These are phyloP conservation scores for Percina caprodes DNA, from an alignment of 2,113 vertebrate species.

Conservation along the genomic window DNA sequence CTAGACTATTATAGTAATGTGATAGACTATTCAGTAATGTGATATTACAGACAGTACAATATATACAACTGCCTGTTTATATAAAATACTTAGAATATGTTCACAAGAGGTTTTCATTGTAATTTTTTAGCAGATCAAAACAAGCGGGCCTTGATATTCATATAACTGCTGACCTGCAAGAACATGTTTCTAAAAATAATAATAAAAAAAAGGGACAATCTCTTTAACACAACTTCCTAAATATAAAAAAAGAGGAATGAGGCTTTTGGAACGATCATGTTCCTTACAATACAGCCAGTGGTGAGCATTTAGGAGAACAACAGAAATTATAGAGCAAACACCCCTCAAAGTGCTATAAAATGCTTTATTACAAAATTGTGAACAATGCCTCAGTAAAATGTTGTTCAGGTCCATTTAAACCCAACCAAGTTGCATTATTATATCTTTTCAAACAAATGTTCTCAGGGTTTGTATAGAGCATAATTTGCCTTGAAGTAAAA, in stretches of 20 bases:
- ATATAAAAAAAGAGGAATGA: neutral
- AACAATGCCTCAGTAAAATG: conserved; percentile 56
- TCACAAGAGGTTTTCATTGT: neutral
- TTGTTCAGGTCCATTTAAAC: conserved; percentile 44
- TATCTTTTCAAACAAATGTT: conserved; percentile 8
- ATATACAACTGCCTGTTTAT: neutral
- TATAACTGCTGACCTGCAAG: neutral
- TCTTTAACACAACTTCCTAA: neutral
- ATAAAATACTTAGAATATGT: neutral
- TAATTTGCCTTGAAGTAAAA: conserved; percentile 34
- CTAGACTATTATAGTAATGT: no score
- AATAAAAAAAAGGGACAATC: neutral
- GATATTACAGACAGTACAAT: no score
- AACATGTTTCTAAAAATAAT: no score
- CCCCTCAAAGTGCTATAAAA: conserved; percentile 79
- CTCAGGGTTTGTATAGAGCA: conserved; percentile 62
- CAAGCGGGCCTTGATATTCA: neutral
- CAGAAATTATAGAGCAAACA: conserved; percentile 27
- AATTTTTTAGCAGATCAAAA: no score
- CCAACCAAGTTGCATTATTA: conserved; percentile 42
- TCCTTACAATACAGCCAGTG: neutral
- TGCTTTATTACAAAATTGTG: conserved; percentile 85
- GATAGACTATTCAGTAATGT: no score
- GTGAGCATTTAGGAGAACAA: neutral
- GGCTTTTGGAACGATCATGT: neutral